These are phyloP conservation scores for Dyspetes luteomarginatus DNA, from an alignment of 2,888 invertebrate genomes.

Conservation along the genomic window DNA sequence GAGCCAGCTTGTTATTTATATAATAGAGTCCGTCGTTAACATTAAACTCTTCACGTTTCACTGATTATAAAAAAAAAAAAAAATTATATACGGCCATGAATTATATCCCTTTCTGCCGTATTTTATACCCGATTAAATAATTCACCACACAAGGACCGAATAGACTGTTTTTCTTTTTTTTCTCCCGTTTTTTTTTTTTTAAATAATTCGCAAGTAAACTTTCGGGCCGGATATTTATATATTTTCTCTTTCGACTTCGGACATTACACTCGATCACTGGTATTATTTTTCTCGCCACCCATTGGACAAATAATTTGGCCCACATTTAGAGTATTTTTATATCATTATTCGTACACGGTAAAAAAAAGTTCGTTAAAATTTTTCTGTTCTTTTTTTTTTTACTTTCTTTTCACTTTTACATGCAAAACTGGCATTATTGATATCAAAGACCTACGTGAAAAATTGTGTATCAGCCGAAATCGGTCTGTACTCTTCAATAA, in stretches of 20 bases:
- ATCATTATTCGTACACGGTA: slow-evolving; percentile 43
- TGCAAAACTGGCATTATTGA: slow-evolving; percentile 33
- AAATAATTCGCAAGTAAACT: slow-evolving; percentile 42
- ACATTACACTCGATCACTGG: slow-evolving; percentile 56
- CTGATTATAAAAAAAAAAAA: slow-evolving; percentile 44
- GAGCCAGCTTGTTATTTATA: slow-evolving; percentile 62
- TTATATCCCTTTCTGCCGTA: slow-evolving; percentile 49
- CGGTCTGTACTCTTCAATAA: not conserved
- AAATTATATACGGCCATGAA: slow-evolving; percentile 48
- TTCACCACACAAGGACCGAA: slow-evolving; percentile 48
- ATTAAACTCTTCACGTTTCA: slow-evolving; percentile 54
- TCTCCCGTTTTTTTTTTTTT: not conserved
- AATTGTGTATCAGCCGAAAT: not conserved
- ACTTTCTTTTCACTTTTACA: slow-evolving; percentile 22
- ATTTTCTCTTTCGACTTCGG: slow-evolving; percentile 30
- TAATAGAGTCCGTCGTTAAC: slow-evolving; percentile 61
- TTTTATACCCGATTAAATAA: slow-evolving; percentile 55
- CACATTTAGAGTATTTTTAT: slow-evolving; percentile 50
- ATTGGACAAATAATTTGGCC: slow-evolving; percentile 47
- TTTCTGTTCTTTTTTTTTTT: slow-evolving; percentile 24
- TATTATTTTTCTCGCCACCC: slow-evolving; percentile 44
- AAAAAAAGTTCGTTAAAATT: slow-evolving; percentile 47
- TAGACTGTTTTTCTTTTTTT: slow-evolving; percentile 17
- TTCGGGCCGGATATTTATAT: slow-evolving; percentile 44
- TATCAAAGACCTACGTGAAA: slow-evolving; percentile 25